Evolutionary conservation across 1,140 invertebrate genomes (phyloP).

Genomic region (Diorhabda carinulata): DNA sequence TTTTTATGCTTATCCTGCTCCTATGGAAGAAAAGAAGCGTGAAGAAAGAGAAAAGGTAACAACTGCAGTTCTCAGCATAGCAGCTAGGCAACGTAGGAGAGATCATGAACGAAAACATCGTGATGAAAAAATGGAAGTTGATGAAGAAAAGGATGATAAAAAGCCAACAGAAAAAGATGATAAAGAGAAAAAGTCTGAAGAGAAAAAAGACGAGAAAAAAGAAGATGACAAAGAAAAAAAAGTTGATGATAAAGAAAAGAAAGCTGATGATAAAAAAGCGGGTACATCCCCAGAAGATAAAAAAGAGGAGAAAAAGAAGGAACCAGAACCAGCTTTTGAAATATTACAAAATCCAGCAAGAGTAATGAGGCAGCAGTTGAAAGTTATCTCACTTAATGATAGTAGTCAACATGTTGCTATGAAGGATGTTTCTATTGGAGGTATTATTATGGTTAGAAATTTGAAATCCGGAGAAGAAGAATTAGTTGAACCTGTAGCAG

Average conservation of each 20-base stretch:
- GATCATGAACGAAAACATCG: slow-evolving; percentile 60
- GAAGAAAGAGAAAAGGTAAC: slow-evolving; percentile 94
- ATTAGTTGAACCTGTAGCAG: slow-evolving; percentile 87
- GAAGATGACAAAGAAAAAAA: slow-evolving; percentile 34
- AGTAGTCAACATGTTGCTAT: slow-evolving; percentile 76
- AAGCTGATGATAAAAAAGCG: slow-evolving; percentile 45
- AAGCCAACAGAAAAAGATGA: slow-evolving; percentile 48
- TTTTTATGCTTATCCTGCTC: slow-evolving; percentile 92
- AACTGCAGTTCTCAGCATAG: slow-evolving; percentile 95
- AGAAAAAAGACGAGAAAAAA: slow-evolving; percentile 44
- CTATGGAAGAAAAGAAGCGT: slow-evolving; percentile 96
- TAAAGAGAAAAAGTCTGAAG: slow-evolving; percentile 43
- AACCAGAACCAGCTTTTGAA: slow-evolving; percentile 85
- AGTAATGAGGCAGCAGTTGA: slow-evolving; percentile 89
- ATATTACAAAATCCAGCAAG: slow-evolving; percentile 92
- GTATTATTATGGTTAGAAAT: slow-evolving; percentile 92
- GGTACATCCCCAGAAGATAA: slow-evolving; percentile 47
- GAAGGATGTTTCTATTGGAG: slow-evolving; percentile 90
- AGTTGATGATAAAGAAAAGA: slow-evolving; percentile 37
- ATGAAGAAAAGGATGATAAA: slow-evolving; percentile 38
- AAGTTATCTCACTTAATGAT: slow-evolving; percentile 79
- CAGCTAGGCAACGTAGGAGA: slow-evolving; percentile 81
- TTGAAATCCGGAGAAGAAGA: slow-evolving; percentile 77
- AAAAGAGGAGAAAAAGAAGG: slow-evolving; percentile 68
- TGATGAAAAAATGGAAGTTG: slow-evolving; percentile 52